Evolutionary conservation across 53 echinoderm and acorn worm genomes (phyloP).

Genomic region (Holothuria leucospilota): DNA sequence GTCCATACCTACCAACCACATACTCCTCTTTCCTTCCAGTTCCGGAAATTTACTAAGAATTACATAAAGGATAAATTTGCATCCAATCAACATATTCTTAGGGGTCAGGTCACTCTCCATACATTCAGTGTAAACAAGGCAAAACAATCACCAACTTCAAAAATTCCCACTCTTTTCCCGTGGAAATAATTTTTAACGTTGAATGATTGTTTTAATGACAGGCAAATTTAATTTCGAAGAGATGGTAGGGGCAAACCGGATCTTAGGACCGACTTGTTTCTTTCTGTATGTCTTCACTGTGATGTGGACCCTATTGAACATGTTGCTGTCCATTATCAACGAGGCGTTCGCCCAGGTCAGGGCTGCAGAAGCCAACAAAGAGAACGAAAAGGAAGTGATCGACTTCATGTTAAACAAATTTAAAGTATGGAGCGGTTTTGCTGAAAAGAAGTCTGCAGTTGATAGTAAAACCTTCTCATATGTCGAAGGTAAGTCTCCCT

Average conservation of each 20-base stretch:
- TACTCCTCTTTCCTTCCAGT: too few species aligned
- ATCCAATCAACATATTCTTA: too few species aligned
- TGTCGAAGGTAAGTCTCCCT: conserved; percentile 72
- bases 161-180: too few species aligned
- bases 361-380: conserved; percentile 62
- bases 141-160: too few species aligned
- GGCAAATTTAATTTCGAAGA: conserved; percentile 91
- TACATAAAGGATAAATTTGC: too few species aligned
- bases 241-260: conserved; percentile 68
- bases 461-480: conserved; percentile 68
- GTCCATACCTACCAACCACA: too few species aligned
- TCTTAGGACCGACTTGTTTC: conserved; percentile 87
- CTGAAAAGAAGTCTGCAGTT: conserved; percentile 64
- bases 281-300: conserved; percentile 82
- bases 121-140: too few species aligned
- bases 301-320: conserved; percentile 86
- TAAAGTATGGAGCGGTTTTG: conserved; percentile 76
- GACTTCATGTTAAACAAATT: conserved; percentile 92
- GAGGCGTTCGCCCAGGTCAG: conserved; percentile 83
- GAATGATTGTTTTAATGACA: neutral
- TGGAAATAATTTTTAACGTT: neutral
- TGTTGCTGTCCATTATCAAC: conserved; percentile 89
- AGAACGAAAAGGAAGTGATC: conserved; percentile 89
- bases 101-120: too few species aligned
- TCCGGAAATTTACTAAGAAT: too few species aligned